A percentile compares a stretch with the other conserved stretches of the same genome.
Evolutionary conservation across 2,888 invertebrate genomes (phyloP).

Genomic region (Melinaea menophilus): DNA sequence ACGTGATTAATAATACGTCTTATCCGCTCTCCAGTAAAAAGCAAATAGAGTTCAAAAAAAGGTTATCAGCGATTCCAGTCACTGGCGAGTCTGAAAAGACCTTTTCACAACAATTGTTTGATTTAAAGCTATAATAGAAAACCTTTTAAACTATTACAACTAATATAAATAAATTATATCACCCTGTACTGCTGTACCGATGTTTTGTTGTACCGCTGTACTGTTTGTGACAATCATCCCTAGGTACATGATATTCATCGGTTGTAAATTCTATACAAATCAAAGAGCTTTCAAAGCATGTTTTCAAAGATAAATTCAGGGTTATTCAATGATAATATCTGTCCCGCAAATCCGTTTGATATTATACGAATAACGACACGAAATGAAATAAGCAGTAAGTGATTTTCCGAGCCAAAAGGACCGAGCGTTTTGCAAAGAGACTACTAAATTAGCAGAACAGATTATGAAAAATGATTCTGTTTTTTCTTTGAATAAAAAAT

Average conservation of each 20-base stretch:
- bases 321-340: conserved; percentile 14
- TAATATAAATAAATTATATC: too few species aligned
- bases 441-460: conserved; percentile 50
- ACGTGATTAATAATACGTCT: conserved; percentile 33
- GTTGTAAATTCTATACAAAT: conserved; percentile 7
- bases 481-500: conserved; percentile 7
- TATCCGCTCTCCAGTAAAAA: conserved; percentile 38
- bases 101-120: conserved; percentile 50
- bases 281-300: conserved; percentile 10
- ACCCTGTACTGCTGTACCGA: too few species aligned
- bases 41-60: conserved; percentile 44
- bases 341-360: conserved; percentile 33
- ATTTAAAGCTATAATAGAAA: conserved; percentile 48
- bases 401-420: conserved; percentile 36
- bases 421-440: conserved; percentile 42
- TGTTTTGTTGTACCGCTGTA: too few species aligned
- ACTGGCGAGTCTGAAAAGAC: conserved; percentile 47
- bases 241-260: conserved; percentile 1
- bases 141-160: conserved; percentile 1
- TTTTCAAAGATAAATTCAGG: conserved; percentile 12
- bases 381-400: conserved; percentile 41
- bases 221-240: not conserved
- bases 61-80: conserved; percentile 55
- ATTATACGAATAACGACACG: conserved; percentile 37
- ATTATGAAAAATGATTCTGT: conserved; percentile 42